A percentile compares a stretch with the other conserved stretches of the same genome.
Evolutionary conservation across 2,797 vertebrate species (phyloP).

Genomic region (Smutsia gigantea): DNA sequence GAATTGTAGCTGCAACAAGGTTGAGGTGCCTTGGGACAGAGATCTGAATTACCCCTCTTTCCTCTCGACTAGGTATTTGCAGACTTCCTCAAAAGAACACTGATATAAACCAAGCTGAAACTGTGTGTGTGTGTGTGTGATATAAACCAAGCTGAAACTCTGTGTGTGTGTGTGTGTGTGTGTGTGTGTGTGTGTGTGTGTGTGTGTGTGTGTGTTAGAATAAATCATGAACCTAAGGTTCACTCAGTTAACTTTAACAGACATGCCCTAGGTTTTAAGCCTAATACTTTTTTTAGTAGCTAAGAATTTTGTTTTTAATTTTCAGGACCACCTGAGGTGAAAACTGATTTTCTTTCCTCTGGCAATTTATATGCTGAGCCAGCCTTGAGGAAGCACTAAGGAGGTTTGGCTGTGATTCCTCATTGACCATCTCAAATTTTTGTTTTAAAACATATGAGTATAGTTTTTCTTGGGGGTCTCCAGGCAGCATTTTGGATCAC

Average conservation of each 20-base stretch:
- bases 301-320: slow-evolving; percentile 48
- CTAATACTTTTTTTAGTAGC: neutral
- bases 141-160: neutral
- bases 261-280: neutral
- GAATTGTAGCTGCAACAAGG: neutral
- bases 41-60: slow-evolving; percentile 6
- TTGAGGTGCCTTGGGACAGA: neutral
- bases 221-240: neutral
- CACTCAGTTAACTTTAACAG: neutral
- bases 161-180: neutral
- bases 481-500: neutral
- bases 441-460: neutral
- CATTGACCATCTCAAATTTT: slow-evolving; percentile 19
- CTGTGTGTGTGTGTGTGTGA: neutral
- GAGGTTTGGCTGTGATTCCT: slow-evolving; percentile 6
- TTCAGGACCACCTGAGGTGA: neutral
- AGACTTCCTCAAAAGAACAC: slow-evolving; percentile 61
- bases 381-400: neutral
- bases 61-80: slow-evolving; percentile 1
- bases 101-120: neutral
- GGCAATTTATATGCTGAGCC: slow-evolving; percentile 32
- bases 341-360: slow-evolving; percentile 48
- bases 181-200: neutral
- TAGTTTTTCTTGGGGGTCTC: neutral
- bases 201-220: neutral